Percentiles rank a stretch among this genome's conserved stretches.
Conservation (phyloP, 2,797 vertebrate genomes). For the Taeniopygia guttata region DNA sequence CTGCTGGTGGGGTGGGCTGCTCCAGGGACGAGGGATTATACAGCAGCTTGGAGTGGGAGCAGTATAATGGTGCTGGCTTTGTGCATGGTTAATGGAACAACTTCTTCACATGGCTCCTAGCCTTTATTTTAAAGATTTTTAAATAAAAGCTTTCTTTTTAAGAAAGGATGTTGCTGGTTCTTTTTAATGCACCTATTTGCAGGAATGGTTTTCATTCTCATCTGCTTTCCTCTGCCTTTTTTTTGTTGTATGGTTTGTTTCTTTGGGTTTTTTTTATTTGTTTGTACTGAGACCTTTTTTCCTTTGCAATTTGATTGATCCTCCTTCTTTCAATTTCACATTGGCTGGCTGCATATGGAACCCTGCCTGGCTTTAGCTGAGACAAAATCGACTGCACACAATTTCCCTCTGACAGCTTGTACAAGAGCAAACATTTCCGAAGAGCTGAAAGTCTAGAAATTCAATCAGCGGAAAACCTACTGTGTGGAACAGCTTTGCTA, state of each 20-base stretch:
- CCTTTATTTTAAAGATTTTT: not conserved
- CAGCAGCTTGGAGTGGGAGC: not conserved
- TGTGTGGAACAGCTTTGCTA: constrained; percentile 71
- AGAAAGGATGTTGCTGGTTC: not conserved
- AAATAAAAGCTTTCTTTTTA: not conserved
- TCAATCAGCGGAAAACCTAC: constrained; percentile 71
- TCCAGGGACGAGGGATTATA: not conserved
- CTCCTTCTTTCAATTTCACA: constrained; percentile 27
- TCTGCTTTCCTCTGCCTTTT: not conserved
- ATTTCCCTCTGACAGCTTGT: constrained; percentile 70
- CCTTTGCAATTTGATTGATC: constrained; percentile 51
- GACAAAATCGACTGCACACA: constrained; percentile 64
- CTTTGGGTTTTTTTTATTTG: not conserved
- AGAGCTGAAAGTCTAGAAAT: constrained; percentile 73
- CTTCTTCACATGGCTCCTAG: not conserved
- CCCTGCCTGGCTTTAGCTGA: constrained; percentile 48
- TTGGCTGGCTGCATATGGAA: constrained; percentile 58
- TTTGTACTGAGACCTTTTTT: constrained; percentile 34
- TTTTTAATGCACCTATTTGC: not conserved
- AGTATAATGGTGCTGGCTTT: not conserved
- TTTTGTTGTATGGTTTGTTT: not conserved
- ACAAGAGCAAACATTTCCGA: constrained; percentile 73
- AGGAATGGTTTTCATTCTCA: not conserved
- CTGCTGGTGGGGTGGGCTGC: not conserved
- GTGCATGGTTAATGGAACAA: not conserved